These are phyloP conservation scores for Notiomystis cincta DNA, from an alignment of 2,113 vertebrate genomes.

Conservation along the genomic window DNA sequence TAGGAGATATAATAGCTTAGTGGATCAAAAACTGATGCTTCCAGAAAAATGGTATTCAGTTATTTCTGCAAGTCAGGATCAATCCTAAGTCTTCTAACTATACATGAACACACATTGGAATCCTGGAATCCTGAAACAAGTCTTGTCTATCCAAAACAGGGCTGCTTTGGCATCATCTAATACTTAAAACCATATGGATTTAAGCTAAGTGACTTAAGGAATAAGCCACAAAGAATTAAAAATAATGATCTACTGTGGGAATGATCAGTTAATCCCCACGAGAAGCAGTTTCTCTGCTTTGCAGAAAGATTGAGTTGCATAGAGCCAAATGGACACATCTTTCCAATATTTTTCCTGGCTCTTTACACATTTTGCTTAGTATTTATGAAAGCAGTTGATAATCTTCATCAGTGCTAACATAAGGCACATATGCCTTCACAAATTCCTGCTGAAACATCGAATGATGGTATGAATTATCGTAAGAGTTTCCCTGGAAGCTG, in stretches of 20 bases:
- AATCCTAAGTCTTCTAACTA: not conserved
- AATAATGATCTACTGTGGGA: not conserved
- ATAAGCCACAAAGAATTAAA: not conserved
- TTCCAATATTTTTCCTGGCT: conserved; percentile 33
- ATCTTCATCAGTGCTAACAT: not conserved
- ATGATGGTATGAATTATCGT: not conserved
- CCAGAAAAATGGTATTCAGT: not conserved
- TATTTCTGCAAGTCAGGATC: not conserved
- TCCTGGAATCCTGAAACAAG: not conserved
- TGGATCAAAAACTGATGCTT: not conserved
- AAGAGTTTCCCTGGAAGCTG: not conserved
- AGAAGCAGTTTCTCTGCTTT: not conserved
- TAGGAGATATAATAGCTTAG: not conserved
- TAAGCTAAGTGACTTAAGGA: not conserved
- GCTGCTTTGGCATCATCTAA: not conserved
- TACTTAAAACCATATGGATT: not conserved
- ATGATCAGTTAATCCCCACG: not conserved
- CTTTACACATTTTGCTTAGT: not conserved
- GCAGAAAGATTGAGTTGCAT: not conserved
- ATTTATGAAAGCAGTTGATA: not conserved
- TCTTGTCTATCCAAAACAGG: not conserved
- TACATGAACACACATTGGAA: not conserved
- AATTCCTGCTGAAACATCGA: not conserved
- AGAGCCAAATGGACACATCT: not conserved
- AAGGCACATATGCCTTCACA: not conserved